Conservation (phyloP, 1,140 invertebrate genomes). For the Drosophila sp. region DNA sequence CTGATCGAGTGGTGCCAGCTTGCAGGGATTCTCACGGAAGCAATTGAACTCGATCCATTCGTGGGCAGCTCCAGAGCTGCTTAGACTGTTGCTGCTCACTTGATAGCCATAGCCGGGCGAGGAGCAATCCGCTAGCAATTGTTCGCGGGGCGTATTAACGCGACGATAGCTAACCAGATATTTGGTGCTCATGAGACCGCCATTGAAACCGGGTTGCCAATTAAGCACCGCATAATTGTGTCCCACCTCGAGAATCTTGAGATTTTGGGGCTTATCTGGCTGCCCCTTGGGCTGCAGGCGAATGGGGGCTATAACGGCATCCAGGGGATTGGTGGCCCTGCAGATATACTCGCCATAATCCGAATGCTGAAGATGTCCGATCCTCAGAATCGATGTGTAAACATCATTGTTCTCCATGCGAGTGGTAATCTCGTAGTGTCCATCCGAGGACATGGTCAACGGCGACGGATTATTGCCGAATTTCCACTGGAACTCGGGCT, state of each 20-base stretch:
- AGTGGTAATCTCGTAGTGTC: constrained; percentile 92
- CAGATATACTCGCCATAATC: constrained; percentile 97
- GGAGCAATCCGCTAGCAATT: constrained; percentile 86
- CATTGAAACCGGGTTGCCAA: constrained; percentile 95
- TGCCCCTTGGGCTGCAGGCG: constrained; percentile 90
- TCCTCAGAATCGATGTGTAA: constrained; percentile 91
- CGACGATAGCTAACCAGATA: constrained; percentile 91
- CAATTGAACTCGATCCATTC: constrained; percentile 93
- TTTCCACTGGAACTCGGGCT: constrained; percentile 96
- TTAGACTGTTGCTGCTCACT: constrained; percentile 39
- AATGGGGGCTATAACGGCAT: constrained; percentile 90
- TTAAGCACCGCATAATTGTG: constrained; percentile 90
- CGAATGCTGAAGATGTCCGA: constrained; percentile 89
- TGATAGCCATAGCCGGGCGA: constrained; percentile 74
- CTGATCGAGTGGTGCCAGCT: constrained; percentile 91
- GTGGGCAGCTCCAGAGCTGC: constrained; percentile 83
- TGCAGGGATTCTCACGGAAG: constrained; percentile 93
- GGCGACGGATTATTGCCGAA: constrained; percentile 89
- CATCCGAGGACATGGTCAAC: constrained; percentile 89
- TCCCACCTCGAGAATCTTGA: constrained; percentile 88
- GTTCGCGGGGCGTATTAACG: constrained; percentile 85
- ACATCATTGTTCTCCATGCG: constrained; percentile 92
- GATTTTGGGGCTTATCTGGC: constrained; percentile 90
- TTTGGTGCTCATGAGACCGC: constrained; percentile 91
- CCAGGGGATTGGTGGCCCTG: constrained; percentile 90